Percentiles rank a stretch among this genome's conserved stretches.
Evolutionary conservation across 1,140 invertebrate species (phyloP).

Genomic region (Leptinotarsa texana): DNA sequence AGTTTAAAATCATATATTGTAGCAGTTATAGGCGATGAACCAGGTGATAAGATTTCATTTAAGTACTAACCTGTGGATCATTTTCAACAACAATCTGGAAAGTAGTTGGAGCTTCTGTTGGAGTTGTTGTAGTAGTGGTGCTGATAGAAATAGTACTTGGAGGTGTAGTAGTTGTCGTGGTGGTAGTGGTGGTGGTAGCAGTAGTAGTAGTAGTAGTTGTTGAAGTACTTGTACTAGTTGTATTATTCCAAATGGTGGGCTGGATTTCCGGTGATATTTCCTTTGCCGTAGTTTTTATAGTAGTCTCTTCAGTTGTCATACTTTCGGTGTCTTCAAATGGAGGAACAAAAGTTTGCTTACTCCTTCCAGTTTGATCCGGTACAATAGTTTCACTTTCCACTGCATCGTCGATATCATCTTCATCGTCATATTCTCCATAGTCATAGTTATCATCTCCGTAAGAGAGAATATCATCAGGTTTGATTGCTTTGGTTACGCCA

Average conservation of each 20-base stretch:
- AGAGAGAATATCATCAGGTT: slow-evolving; percentile 35
- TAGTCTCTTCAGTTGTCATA: slow-evolving; percentile 20
- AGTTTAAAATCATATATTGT: too few relatives aligned
- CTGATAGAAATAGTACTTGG: slow-evolving; percentile 21
- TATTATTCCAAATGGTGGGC: slow-evolving; percentile 38
- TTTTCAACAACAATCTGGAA: slow-evolving; percentile 41
- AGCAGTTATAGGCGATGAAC: too few relatives aligned
- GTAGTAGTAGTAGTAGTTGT: slow-evolving; percentile 15
- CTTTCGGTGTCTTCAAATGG: slow-evolving; percentile 18
- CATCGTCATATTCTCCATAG: slow-evolving; percentile 44
- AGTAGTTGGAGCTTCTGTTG: slow-evolving; percentile 39
- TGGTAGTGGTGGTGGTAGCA: slow-evolving; percentile 22
- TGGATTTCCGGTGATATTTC: slow-evolving; percentile 32
- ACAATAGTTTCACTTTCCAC: slow-evolving; percentile 50
- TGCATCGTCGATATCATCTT: slow-evolving; percentile 45
- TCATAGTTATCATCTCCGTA: slow-evolving; percentile 40
- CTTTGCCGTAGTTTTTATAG: slow-evolving; percentile 23
- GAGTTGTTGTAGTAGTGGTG: slow-evolving; percentile 44
- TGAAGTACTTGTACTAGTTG: slow-evolving; percentile 31
- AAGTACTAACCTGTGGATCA: slow-evolving; percentile 26
- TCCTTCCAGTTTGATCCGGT: slow-evolving; percentile 30
- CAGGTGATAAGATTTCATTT: too few relatives aligned
- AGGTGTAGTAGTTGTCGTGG: slow-evolving; percentile 17
- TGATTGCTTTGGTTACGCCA: slow-evolving; percentile 38
- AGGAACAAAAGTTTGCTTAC: slow-evolving; percentile 15